These are phyloP conservation scores for Harpagus bidentatus DNA, from an alignment of 2,113 vertebrate genomes.

Conservation along the genomic window DNA sequence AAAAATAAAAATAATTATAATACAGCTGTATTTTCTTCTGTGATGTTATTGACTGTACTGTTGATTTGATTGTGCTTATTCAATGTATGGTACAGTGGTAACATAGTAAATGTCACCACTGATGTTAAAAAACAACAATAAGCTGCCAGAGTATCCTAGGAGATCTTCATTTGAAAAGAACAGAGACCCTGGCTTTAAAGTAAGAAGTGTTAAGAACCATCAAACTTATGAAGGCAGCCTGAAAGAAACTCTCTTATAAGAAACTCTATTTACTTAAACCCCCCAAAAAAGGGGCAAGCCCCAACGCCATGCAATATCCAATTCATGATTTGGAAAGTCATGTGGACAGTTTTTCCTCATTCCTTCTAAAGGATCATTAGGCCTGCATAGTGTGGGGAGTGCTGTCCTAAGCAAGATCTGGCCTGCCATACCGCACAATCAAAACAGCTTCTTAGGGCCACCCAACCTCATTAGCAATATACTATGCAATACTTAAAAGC, in stretches of 20 bases:
- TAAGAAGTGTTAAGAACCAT: not conserved
- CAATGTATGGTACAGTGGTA: not conserved
- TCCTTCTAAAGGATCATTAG: not conserved
- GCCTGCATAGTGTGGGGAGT: not conserved
- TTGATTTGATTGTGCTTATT: not conserved
- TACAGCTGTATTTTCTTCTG: not conserved
- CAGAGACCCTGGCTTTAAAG: not conserved
- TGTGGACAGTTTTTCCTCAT: accelerated
- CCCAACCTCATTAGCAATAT: not conserved
- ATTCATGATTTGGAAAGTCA: not conserved
- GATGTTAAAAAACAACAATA: not conserved
- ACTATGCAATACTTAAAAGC: not conserved
- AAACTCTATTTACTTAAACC: not conserved
- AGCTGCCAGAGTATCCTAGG: not conserved
- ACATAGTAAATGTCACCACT: not conserved
- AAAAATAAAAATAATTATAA: not conserved
- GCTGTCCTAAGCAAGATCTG: not conserved
- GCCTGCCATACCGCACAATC: not conserved
- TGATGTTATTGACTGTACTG: not conserved
- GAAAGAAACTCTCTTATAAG: not conserved
- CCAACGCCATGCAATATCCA: accelerated
- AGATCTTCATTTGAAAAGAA: not conserved
- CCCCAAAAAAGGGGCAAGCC: not conserved
- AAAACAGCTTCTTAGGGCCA: not conserved
- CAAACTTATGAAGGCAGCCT: not conserved